A percentile compares a stretch with the other conserved stretches of the same genome.
Conservation (phyloP, 2,113 vertebrate species). For the Amazona guildingii region DNA sequence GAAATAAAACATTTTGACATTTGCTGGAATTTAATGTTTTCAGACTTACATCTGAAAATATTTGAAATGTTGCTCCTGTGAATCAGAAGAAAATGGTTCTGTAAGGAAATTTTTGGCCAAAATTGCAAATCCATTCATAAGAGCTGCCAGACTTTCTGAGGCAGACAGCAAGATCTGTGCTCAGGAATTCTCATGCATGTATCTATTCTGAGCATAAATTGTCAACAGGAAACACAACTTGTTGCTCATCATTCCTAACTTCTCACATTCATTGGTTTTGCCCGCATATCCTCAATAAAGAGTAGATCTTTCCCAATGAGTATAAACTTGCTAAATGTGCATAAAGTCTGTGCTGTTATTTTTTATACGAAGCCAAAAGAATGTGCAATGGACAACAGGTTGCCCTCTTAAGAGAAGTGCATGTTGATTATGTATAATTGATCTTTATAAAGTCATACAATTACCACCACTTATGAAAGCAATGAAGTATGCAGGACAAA, state of each 20-base stretch:
- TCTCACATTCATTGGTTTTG: background rate
- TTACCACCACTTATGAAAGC: background rate
- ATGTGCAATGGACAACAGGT: background rate
- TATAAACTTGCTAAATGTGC: background rate
- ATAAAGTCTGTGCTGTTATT: background rate
- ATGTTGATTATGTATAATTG: background rate
- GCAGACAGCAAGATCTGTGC: background rate
- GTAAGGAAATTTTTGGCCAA: background rate
- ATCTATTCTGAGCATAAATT: background rate
- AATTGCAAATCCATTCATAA: conserved; percentile 7
- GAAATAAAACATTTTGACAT: conserved; percentile 48
- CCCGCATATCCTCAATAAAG: background rate
- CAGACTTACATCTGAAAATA: conserved; percentile 24
- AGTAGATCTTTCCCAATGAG: background rate
- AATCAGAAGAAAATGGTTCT: conserved; percentile 35
- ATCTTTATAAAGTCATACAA: background rate
- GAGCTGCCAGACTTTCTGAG: background rate
- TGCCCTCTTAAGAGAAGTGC: background rate
- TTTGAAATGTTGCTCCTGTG: conserved; percentile 17
- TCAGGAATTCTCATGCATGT: background rate
- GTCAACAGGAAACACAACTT: background rate
- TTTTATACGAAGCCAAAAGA: background rate
- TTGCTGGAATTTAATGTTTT: conserved; percentile 32
- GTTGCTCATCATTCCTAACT: background rate
- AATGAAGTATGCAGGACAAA: background rate